Conservation (phyloP, 2,797 vertebrate genomes). For the Gastrophryne carolinensis region DNA sequence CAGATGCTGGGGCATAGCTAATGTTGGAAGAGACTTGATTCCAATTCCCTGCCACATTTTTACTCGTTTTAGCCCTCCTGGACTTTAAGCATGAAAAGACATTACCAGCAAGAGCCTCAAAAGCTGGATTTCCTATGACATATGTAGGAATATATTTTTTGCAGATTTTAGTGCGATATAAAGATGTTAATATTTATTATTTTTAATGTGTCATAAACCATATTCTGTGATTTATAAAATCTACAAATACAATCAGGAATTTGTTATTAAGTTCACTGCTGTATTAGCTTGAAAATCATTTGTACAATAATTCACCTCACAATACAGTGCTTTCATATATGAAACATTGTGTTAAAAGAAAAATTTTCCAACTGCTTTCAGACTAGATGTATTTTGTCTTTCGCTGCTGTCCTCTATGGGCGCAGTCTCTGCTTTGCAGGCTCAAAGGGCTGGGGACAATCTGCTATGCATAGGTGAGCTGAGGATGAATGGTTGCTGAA, state of each 20-base stretch:
- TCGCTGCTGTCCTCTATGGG: too few relatives aligned
- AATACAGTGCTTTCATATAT: too few relatives aligned
- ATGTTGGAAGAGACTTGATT: not conserved
- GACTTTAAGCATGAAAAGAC: not conserved
- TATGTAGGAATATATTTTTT: not conserved
- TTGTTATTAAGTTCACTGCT: not conserved
- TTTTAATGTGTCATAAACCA: constrained; percentile 10
- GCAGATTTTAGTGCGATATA: constrained; percentile 8
- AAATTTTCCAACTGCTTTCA: not conserved
- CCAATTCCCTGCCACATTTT: not conserved
- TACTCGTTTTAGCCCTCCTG: not conserved
- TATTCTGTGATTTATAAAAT: not conserved
- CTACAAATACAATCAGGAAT: not conserved
- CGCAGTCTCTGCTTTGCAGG: too few relatives aligned
- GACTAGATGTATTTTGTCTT: not conserved
- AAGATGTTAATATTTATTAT: constrained; percentile 32
- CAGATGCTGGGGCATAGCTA: not conserved
- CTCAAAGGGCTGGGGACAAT: too few relatives aligned
- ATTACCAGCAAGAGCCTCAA: not conserved
- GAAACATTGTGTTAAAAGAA: constrained; percentile 12
- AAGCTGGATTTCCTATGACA: constrained; percentile 43
- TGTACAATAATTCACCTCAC: not conserved
- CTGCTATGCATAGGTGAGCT: too few relatives aligned
- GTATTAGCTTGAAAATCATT: not conserved
- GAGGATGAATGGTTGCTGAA: too few relatives aligned